phyloP scores from a whole-genome alignment of 2,113 vertebrate species.

The Toxotes jaculatrix region DNA sequence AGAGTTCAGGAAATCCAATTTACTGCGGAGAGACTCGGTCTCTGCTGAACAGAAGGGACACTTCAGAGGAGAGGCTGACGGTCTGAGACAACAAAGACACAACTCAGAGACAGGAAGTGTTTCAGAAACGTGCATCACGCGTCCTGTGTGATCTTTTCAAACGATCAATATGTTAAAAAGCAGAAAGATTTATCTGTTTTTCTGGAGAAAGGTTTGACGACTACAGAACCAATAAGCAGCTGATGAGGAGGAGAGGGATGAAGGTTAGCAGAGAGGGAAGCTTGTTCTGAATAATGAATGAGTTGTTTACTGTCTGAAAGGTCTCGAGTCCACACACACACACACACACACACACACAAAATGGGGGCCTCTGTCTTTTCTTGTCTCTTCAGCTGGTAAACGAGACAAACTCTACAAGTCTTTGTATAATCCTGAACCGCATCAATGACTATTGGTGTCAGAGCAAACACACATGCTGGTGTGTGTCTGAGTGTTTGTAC shows the following conservation, averaged over 20 bases:
- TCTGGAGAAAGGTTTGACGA: slow-evolving; percentile 18
- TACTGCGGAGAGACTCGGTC: slow-evolving; percentile 39
- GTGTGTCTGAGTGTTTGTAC: slow-evolving; percentile 32
- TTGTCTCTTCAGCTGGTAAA: slow-evolving; percentile 10
- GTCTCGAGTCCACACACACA: slow-evolving; percentile 8
- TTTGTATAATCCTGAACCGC: slow-evolving; percentile 55
- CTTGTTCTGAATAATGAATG: slow-evolving; percentile 59
- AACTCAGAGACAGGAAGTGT: slow-evolving; percentile 16
- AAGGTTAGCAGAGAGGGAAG: neutral
- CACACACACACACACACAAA: neutral
- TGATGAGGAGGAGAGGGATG: neutral
- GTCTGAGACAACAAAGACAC: slow-evolving; percentile 10
- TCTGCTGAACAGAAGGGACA: neutral
- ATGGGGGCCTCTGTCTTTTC: slow-evolving; percentile 26
- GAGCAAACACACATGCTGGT: slow-evolving; percentile 25
- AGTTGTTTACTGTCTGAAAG: slow-evolving; percentile 56
- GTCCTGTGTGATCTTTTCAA: slow-evolving; percentile 31
- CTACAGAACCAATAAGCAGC: neutral
- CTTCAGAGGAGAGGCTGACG: slow-evolving; percentile 12
- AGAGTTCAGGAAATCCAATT: slow-evolving; percentile 61
- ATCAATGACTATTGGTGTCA: slow-evolving; percentile 50
- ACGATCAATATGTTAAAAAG: slow-evolving; percentile 32
- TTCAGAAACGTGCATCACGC: neutral
- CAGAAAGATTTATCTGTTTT: neutral
- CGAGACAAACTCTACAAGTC: slow-evolving; percentile 25